Evolutionary conservation across 2,113 vertebrate genomes (phyloP), one percentile per base, ranked within the genome.

Genomic region (Aspidoscelis tigris): DNA sequence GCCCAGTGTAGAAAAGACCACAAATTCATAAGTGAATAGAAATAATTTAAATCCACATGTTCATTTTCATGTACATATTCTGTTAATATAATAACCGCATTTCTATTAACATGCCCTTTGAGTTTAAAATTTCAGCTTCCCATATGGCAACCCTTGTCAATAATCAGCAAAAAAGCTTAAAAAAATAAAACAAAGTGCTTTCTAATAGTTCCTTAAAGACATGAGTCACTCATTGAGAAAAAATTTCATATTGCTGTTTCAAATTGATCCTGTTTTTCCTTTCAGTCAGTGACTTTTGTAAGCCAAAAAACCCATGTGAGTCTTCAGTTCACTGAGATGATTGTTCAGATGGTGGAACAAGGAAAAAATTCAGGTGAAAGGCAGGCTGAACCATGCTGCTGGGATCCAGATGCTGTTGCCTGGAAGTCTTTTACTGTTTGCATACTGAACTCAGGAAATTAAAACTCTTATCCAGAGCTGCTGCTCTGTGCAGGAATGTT

Each of bases 401-500:
- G 55, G 24, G 72, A 82, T 66, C 72, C 81, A 82, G 81, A 82
- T 82, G 81, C 55, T 73, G 53, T 26, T 73, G 70, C 55, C 41
- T 65, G 58, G 71, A 92, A 93, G 89, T 83, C 87, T 92, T 91
- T 88, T 92, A 90, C 0, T 91, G 55, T 85, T 93, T 94, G 86
- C 86, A 82, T 86, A 89, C 6, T 47, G 79, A 91, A 88, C 87
- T 91, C 92, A 93, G 81, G 83, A 93, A 93, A 94, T 92, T 89
- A 93, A 94, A 94, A 92, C 53, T 90, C 71, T 89, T 92, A 87
- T 90, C 85, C 33, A 88, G 87, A 94, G 89, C 90, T 1, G 81
- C 80, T 94, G 92, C 88, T 91, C 79, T 89, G 81, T 43, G 53
- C 83, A 94, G 88, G 91, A 91, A 90, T 93, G 89, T 87, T 92